Evolutionary conservation across 92 coral and sea anemone species (phyloP), one percentile per base, ranked within the genome.

Genomic region (Actinernus sp.): DNA sequence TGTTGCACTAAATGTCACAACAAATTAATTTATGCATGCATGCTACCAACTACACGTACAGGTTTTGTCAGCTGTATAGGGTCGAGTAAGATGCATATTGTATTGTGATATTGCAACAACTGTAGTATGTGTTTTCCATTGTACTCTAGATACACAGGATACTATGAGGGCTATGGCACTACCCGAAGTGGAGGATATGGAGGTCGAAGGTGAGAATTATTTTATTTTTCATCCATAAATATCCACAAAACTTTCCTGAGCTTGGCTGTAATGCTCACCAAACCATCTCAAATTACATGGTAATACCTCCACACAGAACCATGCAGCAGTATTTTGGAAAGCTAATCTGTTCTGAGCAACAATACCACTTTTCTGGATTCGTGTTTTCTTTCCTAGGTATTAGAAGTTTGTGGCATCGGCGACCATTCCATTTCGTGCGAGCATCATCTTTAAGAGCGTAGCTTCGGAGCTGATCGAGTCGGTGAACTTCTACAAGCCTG

Each of bases 101-200:
- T n/a, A n/a, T n/a, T n/a, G n/a, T n/a, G n/a, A n/a, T n/a, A n/a
- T n/a, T n/a, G n/a, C n/a, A n/a, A n/a, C n/a, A n/a, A n/a, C n/a
- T n/a, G n/a, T n/a, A n/a, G n/a, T n/a, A n/a, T n/a, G n/a, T n/a
- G n/a, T n/a, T n/a, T n/a, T n/a, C n/a, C 58, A 34, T 44, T 31
- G 4, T 44, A 39, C 19, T 20, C 16, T 14, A 85, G 92, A 50
- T 86, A 73, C n/a, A 64, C 92, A 50, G 88, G 88, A 10, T 25
- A 63, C 11, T 89, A 89, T 45, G 96, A 89, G 47, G 96, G 96
- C 36, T 89, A 89, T 70, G 93, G 93, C 33, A 41, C 90, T 1
- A 79, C 76, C 11, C 68, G 81, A 17, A 70, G 58, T 36, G 71
- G 79, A 13, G 75, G 75, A 25, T 83, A 83, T 55, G 83, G 83